Base-by-base conservation (phyloP, 2,113 vertebrate species). In the Gymnorhina tibicen region DNA sequence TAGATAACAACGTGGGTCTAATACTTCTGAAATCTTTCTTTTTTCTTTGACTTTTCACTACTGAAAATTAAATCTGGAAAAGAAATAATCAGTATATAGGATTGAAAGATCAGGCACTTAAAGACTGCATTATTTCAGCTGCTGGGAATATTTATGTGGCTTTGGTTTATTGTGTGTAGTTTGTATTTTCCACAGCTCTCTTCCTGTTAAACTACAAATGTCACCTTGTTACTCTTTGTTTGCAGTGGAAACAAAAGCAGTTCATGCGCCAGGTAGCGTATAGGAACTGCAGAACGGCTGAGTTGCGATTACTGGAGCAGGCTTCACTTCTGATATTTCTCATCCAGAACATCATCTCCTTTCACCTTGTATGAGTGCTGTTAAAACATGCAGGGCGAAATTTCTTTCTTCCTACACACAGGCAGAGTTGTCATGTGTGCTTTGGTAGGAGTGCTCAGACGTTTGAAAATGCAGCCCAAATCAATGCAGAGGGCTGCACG, bases 331-430 rank as follows among this genome's bases (percentile, higher is more conserved):
- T 74, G 64, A 5, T 85, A 50, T 32, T 82, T 87, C 86, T 83
- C 19, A 78, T 53, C 87, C 81, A 81, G 55, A 63, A 16, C 60
- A 74, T 87, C 52, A 12, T 77, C 72, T 92, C 46, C 83, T 86
- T 95, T 92, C 66, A 47, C 85, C 50, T 91, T 78, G 35, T 56
- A 16, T 46, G 56, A 55, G 46, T 44, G 67, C 85, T 68, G 76
- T 79, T 93, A 91, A 95, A 90, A 90, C 85, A 93, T 77, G 75
- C 89, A 94, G 88, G 92, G 93, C 75, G 93, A 94, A 77, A 86
- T 92, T 84, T 88, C 75, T 74, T 85, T 74, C 85, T 83, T 91
- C 85, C 90, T 86, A 87, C 88, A 49, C 44, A 6, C 39, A 86
- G 87, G 42, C 78, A 83, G 42, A 77, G 75, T 72, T 90, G 75